Evolutionary conservation across 1,140 invertebrate genomes (phyloP).

Genomic region (Laupala kohalensis): DNA sequence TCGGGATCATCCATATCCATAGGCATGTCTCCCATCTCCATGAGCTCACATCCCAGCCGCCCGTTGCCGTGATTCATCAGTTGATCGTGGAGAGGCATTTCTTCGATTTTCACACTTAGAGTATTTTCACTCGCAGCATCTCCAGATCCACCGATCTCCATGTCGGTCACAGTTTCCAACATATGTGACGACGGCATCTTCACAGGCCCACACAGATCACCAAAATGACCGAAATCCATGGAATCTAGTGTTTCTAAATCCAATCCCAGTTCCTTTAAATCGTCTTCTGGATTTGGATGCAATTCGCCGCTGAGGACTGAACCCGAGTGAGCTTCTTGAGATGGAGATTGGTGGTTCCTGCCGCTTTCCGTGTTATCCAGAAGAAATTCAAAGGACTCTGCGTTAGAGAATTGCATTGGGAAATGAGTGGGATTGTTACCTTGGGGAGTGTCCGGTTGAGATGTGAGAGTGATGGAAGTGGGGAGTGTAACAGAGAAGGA

Average conservation of each 20-base stretch:
- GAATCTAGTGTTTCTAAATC: slow-evolving; percentile 38
- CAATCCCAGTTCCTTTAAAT: slow-evolving; percentile 33
- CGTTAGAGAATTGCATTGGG: slow-evolving; percentile 6
- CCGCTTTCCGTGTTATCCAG: slow-evolving; percentile 2
- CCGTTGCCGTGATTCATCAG: slow-evolving; percentile 8
- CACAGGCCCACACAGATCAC: slow-evolving; percentile 5
- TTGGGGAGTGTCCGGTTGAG: background rate
- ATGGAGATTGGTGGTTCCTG: slow-evolving; percentile 1
- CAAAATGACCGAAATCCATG: slow-evolving; percentile 41
- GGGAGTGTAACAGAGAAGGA: slow-evolving; percentile 35
- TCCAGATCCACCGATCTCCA: slow-evolving; percentile 14
- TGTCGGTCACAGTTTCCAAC: slow-evolving; percentile 12
- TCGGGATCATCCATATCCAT: slow-evolving; percentile 60
- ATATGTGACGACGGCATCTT: slow-evolving; percentile 6
- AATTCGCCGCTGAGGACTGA: slow-evolving; percentile 21
- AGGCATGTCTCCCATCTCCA: slow-evolving; percentile 35
- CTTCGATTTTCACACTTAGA: background rate
- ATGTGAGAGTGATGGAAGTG: slow-evolving; percentile 24
- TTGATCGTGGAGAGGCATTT: slow-evolving; percentile 3
- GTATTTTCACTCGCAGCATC: background rate
- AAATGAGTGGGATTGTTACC: background rate
- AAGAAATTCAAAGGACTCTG: slow-evolving; percentile 11
- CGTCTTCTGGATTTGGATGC: slow-evolving; percentile 22
- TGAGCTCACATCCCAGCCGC: slow-evolving; percentile 33
- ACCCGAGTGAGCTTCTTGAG: slow-evolving; percentile 21